phyloP scores from a whole-genome alignment of 2,113 vertebrate species.

The Lipotes vexillifer region DNA sequence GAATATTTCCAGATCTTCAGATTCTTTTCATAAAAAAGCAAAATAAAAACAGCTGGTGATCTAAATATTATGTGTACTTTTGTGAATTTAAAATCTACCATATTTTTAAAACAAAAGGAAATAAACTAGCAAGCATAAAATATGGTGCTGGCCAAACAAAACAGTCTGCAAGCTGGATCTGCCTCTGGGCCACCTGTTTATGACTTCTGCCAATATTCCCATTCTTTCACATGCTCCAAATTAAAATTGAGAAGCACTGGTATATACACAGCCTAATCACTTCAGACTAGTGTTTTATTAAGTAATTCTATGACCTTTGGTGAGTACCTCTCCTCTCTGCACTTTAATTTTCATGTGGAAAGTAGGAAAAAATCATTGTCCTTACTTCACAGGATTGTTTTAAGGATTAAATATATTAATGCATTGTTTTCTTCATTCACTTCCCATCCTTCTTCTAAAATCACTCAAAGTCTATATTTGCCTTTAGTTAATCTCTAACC shows the following conservation, averaged over 20 bases:
- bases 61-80: not conserved
- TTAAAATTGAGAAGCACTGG: not conserved
- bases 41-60: not conserved
- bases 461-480: not conserved
- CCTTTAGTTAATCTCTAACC: not conserved
- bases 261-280: not conserved
- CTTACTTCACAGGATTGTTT: not conserved
- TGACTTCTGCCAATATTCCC: not conserved
- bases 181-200: not conserved
- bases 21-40: not conserved
- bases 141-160: not conserved
- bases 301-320: not conserved
- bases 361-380: not conserved
- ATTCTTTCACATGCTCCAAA: not conserved
- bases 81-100: not conserved
- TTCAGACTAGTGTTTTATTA: not conserved
- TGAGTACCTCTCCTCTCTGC: not conserved
- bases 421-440: not conserved
- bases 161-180: not conserved
- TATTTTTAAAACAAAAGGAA: constrained; percentile 16
- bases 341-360: not conserved
- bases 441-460: not conserved
- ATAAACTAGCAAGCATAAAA: constrained; percentile 27
- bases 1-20: not conserved
- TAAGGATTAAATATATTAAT: not conserved